Conservation (phyloP, 2,113 vertebrate species). For the Propithecus coquereli region DNA sequence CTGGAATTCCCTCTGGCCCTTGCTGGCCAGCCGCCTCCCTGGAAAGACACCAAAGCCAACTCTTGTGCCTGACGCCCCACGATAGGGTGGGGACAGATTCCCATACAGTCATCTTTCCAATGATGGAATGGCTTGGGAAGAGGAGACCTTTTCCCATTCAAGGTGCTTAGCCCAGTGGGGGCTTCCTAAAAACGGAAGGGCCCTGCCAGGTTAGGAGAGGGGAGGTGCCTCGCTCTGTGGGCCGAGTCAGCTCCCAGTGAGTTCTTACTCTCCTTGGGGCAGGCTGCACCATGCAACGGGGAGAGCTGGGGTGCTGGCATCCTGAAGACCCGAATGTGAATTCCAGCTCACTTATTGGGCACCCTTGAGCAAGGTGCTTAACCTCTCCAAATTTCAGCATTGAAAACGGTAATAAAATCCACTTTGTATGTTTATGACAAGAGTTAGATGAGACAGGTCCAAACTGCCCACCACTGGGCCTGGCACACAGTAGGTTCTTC, state of each 20-base stretch:
- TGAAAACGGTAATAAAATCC: background rate
- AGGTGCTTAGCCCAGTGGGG: background rate
- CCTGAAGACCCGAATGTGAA: background rate
- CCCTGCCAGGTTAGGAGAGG: no score
- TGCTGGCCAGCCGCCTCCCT: background rate
- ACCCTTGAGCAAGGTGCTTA: background rate
- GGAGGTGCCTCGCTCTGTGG: accelerated
- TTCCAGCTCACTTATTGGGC: background rate
- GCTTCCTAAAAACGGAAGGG: background rate
- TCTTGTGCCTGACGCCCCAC: no score
- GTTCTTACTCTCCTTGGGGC: background rate
- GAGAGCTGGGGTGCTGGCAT: background rate
- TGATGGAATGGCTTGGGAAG: background rate
- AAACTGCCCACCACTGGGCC: background rate
- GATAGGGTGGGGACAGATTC: background rate
- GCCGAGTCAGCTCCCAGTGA: background rate
- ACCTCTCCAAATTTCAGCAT: background rate
- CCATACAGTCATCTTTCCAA: background rate
- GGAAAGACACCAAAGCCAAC: background rate
- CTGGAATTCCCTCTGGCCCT: background rate
- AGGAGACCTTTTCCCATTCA: no score
- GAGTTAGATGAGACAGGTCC: background rate
- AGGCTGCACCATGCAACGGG: no score
- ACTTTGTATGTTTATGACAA: accelerated
- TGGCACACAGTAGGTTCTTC: accelerated